These are phyloP conservation scores for Megalonaias nervosa DNA, from an alignment of 1,140 invertebrate species.

Conservation along the genomic window DNA sequence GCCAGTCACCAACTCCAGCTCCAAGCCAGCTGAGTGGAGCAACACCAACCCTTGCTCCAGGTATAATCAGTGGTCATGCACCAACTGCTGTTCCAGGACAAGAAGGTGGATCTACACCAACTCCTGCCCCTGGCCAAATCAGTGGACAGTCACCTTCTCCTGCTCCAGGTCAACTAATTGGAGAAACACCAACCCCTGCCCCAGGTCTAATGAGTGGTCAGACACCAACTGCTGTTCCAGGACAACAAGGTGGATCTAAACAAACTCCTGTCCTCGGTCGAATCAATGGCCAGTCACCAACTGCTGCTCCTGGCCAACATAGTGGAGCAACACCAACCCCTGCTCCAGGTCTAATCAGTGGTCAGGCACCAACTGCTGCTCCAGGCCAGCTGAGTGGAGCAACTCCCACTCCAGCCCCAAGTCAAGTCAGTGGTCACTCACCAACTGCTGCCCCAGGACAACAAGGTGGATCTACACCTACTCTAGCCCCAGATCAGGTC, in stretches of 20 bases:
- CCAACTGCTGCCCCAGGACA: constrained; percentile 12
- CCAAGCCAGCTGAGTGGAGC: background rate
- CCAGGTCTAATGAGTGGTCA: background rate
- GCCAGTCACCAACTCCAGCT: constrained; percentile 8
- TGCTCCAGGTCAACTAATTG: background rate
- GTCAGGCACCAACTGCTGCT: constrained; percentile 1
- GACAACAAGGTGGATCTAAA: background rate
- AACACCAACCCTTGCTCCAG: constrained; percentile 14
- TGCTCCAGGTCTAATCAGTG: constrained; percentile 2
- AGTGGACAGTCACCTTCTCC: background rate
- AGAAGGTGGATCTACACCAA: constrained; percentile 2
- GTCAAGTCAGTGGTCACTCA: background rate
- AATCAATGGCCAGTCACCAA: constrained; percentile 5
- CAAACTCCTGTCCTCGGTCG: constrained; percentile 9
- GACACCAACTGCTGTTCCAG: background rate
- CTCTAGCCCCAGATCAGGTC: background rate
- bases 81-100: constrained; percentile 19
- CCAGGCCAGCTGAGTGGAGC: background rate
- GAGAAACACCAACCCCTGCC: constrained; percentile 12
- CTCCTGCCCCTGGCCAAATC: constrained; percentile 1
- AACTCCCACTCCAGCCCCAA: background rate
- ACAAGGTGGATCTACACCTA: background rate
- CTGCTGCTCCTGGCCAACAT: constrained; percentile 2
- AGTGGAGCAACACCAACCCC: background rate
- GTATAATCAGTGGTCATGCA: background rate